Base-by-base conservation (phyloP, 2,797 vertebrate species). In the Premnoplex brunnescens region DNA sequence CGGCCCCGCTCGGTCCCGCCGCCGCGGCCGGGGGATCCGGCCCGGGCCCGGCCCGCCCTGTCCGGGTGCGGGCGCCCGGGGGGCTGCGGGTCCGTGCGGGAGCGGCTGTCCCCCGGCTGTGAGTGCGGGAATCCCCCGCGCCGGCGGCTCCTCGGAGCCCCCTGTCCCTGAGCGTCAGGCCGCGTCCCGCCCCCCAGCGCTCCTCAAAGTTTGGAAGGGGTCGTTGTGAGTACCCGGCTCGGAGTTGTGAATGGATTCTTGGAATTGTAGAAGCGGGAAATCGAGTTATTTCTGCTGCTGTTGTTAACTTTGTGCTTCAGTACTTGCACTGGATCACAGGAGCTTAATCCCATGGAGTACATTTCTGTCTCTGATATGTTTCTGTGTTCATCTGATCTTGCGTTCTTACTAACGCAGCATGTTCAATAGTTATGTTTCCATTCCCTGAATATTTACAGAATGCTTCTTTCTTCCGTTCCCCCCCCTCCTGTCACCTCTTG, bases 81-180 rank as follows among this genome's bases (percentile, higher is more conserved):
- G 13, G 9, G 1, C 6, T 12, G 5, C 2, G 86, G 2, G 34
- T 49, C 36, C 3, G 28, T 10, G 74, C 39, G 0, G 71, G 13
- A 27, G 54, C 43, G 43, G 43, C 43, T 43, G 43, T n/a, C 43
- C 43, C 43, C 19, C 43, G 43, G 43, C 43, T 21, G 43, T 44
- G 19, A 20, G 19, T 44, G 43, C 43, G 43, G 43, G 43, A 21
- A 21, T 44, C 19, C 19, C 43, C 41, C 41, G 41, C 17, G 17
- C 7, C 18, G 41, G 43, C 18, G 43, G 43, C 19, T 8, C 43
- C 43, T 9, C 19, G 19, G 43, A 44, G 10, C 43, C 43, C 43
- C 43, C 20, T 44, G 43, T 44, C 43, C 9, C 21, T 5, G 1
- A 3, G 1, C 62, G 0, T 14, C 41, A 0, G 58, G 60, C 54